A percentile compares a stretch with the other conserved stretches of the same genome.
Conservation (phyloP, 2,113 vertebrate genomes). For the Collichthys lucidus region DNA sequence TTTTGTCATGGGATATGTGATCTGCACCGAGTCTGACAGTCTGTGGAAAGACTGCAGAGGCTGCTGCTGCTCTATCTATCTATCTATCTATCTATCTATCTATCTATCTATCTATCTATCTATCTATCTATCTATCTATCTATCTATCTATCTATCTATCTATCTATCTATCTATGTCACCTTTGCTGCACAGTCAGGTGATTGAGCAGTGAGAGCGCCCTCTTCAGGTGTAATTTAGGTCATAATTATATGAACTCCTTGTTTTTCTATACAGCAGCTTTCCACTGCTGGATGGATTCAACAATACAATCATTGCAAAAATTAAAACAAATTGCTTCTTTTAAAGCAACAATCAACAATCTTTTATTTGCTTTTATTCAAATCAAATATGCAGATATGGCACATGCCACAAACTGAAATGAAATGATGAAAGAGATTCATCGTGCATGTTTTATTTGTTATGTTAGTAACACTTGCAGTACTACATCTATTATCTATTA, state of each 20-base stretch:
- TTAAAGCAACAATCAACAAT: too few relatives aligned
- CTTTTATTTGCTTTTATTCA: background rate
- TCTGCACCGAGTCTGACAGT: constrained; percentile 7
- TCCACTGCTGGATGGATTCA: background rate
- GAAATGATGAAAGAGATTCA: too few relatives aligned
- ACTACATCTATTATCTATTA: too few relatives aligned
- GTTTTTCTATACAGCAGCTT: background rate
- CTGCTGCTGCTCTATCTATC: background rate
- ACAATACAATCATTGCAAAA: background rate
- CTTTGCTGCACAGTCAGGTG: constrained; percentile 39
- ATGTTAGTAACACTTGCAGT: too few relatives aligned
- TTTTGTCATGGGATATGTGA: background rate
- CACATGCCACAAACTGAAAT: too few relatives aligned
- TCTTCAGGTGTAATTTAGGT: constrained; percentile 55
- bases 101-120: too few relatives aligned
- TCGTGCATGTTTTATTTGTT: too few relatives aligned
- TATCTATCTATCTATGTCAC: constrained; percentile 24
- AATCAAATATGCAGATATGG: background rate
- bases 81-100: background rate
- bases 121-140: background rate
- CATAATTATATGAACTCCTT: background rate
- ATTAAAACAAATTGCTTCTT: too few relatives aligned
- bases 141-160: constrained; percentile 10
- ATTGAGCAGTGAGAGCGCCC: constrained; percentile 67
- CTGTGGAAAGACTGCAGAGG: constrained; percentile 14